A percentile compares a stretch with the other conserved stretches of the same genome.
These are phyloP conservation scores for Sitophilus oryzae DNA, from an alignment of 1,140 invertebrate species.

Conservation along the genomic window DNA sequence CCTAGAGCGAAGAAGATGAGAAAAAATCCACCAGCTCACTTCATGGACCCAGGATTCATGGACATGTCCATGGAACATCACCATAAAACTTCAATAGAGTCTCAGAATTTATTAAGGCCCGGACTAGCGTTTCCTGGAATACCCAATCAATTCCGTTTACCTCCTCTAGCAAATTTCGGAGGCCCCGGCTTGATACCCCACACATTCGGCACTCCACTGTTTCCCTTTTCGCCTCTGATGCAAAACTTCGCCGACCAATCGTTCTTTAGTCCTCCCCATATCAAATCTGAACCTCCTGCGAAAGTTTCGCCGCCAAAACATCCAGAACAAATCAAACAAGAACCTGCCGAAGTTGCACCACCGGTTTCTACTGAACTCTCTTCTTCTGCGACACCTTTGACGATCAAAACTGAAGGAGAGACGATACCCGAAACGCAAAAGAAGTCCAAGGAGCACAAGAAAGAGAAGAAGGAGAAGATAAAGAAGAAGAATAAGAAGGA, in stretches of 20 bases:
- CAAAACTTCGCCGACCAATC: slow-evolving; percentile 51
- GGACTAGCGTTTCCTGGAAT: slow-evolving; percentile 44
- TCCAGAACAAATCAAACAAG: slow-evolving; percentile 19
- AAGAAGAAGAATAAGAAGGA: slow-evolving; percentile 53
- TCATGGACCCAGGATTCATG: slow-evolving; percentile 26
- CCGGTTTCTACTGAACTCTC: slow-evolving; percentile 7
- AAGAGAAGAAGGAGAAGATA: slow-evolving; percentile 63
- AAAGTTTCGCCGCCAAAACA: slow-evolving; percentile 31
- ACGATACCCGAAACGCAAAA: slow-evolving; percentile 27
- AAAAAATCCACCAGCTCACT: slow-evolving; percentile 15
- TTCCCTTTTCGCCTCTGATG: slow-evolving; percentile 44
- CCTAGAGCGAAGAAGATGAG: slow-evolving; percentile 36
- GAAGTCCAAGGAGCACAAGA: slow-evolving; percentile 59
- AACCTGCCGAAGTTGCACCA: slow-evolving; percentile 30
- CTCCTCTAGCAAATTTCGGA: slow-evolving; percentile 43
- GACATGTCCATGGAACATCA: slow-evolving; percentile 44
- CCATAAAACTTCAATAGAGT: slow-evolving; percentile 64
- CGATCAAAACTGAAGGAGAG: neutral
- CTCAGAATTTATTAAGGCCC: slow-evolving; percentile 33
- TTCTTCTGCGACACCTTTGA: slow-evolving; percentile 6
- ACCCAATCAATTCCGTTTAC: slow-evolving; percentile 47
- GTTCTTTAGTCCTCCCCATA: slow-evolving; percentile 45
- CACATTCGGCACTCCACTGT: slow-evolving; percentile 51
- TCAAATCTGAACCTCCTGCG: slow-evolving; percentile 42
- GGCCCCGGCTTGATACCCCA: slow-evolving; percentile 56